Evolutionary conservation across 2,888 invertebrate genomes (phyloP).

Genomic region (Linnaemya tessellans): DNA sequence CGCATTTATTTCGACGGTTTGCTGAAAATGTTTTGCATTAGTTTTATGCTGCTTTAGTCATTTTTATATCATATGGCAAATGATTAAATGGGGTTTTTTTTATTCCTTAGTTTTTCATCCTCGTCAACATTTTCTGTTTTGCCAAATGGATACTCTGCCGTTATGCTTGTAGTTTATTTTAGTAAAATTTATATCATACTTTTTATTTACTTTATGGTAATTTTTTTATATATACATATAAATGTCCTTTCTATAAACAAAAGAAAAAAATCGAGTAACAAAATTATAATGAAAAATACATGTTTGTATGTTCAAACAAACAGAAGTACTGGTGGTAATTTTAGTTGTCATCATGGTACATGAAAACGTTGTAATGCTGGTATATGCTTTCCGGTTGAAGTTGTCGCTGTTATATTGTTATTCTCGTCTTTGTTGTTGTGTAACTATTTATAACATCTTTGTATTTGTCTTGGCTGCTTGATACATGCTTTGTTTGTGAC

Average conservation of each 20-base stretch:
- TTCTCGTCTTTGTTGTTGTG: neutral
- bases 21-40: neutral
- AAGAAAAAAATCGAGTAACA: slow-evolving; percentile 10
- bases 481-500: slow-evolving; percentile 29
- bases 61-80: slow-evolving; percentile 53
- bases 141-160: neutral
- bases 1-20: neutral
- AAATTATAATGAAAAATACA: slow-evolving; percentile 39
- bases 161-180: slow-evolving; percentile 57
- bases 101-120: neutral
- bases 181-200: slow-evolving; percentile 57
- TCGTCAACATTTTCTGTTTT: slow-evolving; percentile 4
- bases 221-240: neutral
- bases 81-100: slow-evolving; percentile 17
- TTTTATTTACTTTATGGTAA: slow-evolving; percentile 25
- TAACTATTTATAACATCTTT: slow-evolving; percentile 33
- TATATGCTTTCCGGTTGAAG: slow-evolving; percentile 31
- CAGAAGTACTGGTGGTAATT: slow-evolving; percentile 28
- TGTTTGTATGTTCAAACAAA: slow-evolving; percentile 4
- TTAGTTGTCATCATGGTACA: slow-evolving; percentile 40
- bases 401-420: neutral
- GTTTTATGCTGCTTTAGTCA: slow-evolving; percentile 4
- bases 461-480: slow-evolving; percentile 37
- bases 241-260: slow-evolving; percentile 31
- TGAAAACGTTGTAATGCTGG: slow-evolving; percentile 37